Conservation (phyloP, 2,797 vertebrate species). For the Myripristis murdjan region DNA sequence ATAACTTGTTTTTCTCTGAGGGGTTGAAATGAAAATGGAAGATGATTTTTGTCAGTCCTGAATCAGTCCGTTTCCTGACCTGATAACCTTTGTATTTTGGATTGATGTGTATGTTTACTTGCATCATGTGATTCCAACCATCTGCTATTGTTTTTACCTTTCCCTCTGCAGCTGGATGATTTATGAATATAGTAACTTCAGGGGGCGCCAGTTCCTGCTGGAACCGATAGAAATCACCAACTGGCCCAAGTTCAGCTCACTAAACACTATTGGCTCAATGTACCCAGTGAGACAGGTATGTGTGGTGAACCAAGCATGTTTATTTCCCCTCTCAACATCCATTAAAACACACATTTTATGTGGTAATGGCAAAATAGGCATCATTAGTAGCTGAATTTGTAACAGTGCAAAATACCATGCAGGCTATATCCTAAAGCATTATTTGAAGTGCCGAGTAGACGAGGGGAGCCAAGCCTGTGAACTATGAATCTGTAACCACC, state of each 20-base stretch:
- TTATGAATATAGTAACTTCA: slow-evolving; percentile 94
- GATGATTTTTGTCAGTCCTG: too few species aligned
- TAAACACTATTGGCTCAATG: slow-evolving; percentile 91
- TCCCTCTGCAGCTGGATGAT: slow-evolving; percentile 91
- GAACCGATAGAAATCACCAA: slow-evolving; percentile 93
- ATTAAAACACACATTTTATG: not conserved
- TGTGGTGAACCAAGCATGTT: not conserved
- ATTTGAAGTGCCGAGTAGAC: not conserved
- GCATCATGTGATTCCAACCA: not conserved
- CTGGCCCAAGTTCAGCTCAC: slow-evolving; percentile 93
- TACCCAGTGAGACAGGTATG: slow-evolving; percentile 93
- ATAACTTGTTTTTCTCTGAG: not conserved
- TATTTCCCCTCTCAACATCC: not conserved
- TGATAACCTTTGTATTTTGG: not conserved
- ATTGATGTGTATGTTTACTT: not conserved
- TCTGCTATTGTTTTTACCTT: not conserved
- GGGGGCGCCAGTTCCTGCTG: slow-evolving; percentile 94
- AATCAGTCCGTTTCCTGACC: too few species aligned
- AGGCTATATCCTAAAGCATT: too few species aligned
- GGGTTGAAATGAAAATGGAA: too few species aligned
- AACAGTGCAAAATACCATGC: not conserved
- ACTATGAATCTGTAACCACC: not conserved
- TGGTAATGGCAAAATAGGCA: not conserved
- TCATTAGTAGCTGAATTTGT: not conserved
- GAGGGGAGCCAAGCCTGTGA: not conserved